Evolutionary conservation across 2,888 invertebrate genomes (phyloP).

Genomic region (Heliconius ethilla): DNA sequence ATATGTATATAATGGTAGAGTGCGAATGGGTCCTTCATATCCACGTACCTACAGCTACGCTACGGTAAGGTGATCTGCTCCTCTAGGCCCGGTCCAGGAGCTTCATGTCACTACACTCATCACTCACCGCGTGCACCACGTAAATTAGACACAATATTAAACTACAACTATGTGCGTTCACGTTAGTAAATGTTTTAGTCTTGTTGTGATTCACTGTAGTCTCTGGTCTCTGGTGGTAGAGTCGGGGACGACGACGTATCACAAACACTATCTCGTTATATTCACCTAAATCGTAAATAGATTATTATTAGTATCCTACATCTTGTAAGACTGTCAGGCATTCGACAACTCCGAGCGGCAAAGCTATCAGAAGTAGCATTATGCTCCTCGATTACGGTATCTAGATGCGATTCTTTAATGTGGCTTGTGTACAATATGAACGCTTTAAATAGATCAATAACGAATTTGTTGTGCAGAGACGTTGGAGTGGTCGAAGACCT

Average conservation of each 20-base stretch:
- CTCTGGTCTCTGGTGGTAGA: background rate
- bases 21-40: background rate
- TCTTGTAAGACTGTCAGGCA: slow-evolving; percentile 3
- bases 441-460: slow-evolving; percentile 4
- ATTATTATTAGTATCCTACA: slow-evolving; percentile 6
- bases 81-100: slow-evolving; percentile 35
- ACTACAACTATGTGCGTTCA: slow-evolving; percentile 29
- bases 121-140: slow-evolving; percentile 36
- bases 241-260: background rate
- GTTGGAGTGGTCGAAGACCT: slow-evolving; percentile 25
- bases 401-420: background rate
- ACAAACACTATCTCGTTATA: slow-evolving; percentile 13
- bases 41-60: slow-evolving; percentile 39
- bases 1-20: background rate
- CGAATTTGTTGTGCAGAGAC: background rate
- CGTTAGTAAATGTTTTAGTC: slow-evolving; percentile 33
- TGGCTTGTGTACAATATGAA: background rate
- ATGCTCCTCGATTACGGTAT: background rate
- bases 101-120: slow-evolving; percentile 40
- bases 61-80: slow-evolving; percentile 33
- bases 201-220: slow-evolving; percentile 8
- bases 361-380: slow-evolving; percentile 5
- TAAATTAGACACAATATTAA: slow-evolving; percentile 20
- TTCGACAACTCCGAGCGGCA: slow-evolving; percentile 30
- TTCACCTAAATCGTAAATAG: slow-evolving; percentile 28